These are phyloP conservation scores for Drosophila murphyi DNA, from an alignment of 1,140 invertebrate genomes.

Conservation along the genomic window DNA sequence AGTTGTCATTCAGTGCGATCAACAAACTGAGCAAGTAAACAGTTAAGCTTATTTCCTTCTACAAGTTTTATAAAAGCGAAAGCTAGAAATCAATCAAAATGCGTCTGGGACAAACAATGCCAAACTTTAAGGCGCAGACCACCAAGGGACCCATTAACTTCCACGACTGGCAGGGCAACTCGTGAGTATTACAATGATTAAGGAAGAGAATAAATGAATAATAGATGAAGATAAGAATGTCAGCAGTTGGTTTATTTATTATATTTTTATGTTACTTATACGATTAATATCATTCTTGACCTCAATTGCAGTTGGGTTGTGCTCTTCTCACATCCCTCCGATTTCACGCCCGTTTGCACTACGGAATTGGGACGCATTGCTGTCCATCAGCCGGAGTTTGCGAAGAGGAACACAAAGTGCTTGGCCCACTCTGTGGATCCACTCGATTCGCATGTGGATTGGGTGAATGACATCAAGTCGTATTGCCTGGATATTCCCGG, in stretches of 20 bases:
- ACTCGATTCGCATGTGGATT: constrained; percentile 91
- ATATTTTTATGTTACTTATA: background rate
- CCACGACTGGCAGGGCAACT: constrained; percentile 90
- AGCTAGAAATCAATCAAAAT: constrained; percentile 74
- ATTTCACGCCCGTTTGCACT: constrained; percentile 97
- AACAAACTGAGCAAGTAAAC: constrained; percentile 15
- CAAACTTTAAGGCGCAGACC: constrained; percentile 91
- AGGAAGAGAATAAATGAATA: background rate
- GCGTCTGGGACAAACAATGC: constrained; percentile 89
- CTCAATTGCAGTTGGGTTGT: constrained; percentile 90
- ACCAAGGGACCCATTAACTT: constrained; percentile 91
- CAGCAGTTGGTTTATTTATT: background rate
- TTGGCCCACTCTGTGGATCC: constrained; percentile 95
- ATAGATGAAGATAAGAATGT: background rate
- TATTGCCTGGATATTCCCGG: constrained; percentile 89
- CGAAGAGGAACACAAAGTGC: constrained; percentile 92
- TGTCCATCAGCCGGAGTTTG: constrained; percentile 90
- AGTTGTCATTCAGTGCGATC: constrained; percentile 54
- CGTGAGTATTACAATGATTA: constrained; percentile 86
- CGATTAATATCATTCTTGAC: background rate
- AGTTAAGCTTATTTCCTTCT: background rate
- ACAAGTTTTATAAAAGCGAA: constrained; percentile 10
- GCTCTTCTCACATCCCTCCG: constrained; percentile 96
- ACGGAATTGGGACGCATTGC: constrained; percentile 94
- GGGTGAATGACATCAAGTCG: constrained; percentile 92